phyloP scores from a whole-genome alignment of 2,888 invertebrate species.

The Diplolepis rosae region DNA sequence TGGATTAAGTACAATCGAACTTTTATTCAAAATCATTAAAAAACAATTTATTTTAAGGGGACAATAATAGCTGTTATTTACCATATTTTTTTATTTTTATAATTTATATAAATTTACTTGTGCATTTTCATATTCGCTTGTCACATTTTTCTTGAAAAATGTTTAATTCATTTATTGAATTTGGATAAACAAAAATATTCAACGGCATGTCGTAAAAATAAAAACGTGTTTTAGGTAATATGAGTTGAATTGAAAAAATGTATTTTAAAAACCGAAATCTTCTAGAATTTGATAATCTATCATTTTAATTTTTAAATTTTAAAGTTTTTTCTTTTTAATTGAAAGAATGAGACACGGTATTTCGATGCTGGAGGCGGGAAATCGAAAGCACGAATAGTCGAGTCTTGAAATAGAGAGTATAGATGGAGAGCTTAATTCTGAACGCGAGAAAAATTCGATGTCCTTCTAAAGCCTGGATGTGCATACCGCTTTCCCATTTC shows the following conservation, averaged over 20 bases:
- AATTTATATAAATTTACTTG: too few relatives aligned
- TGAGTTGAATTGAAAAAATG: too few relatives aligned
- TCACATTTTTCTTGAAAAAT: too few relatives aligned
- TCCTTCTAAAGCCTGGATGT: slow-evolving; percentile 42
- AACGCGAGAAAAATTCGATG: slow-evolving; percentile 58
- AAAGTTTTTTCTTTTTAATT: not conserved
- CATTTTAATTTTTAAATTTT: too few relatives aligned
- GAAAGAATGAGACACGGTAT: slow-evolving; percentile 25
- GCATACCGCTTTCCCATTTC: slow-evolving; percentile 57
- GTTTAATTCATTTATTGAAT: too few relatives aligned
- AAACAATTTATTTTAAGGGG: not conserved
- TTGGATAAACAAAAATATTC: too few relatives aligned
- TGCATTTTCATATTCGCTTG: too few relatives aligned
- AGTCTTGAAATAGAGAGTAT: slow-evolving; percentile 46
- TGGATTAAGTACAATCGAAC: not conserved
- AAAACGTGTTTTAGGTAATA: too few relatives aligned
- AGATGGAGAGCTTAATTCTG: slow-evolving; percentile 60
- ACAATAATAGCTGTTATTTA: not conserved
- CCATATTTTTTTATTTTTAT: too few relatives aligned
- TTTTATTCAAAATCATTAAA: not conserved
- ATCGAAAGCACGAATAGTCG: slow-evolving; percentile 55
- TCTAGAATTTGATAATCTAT: too few relatives aligned
- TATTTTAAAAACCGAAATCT: too few relatives aligned
- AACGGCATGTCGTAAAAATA: too few relatives aligned
- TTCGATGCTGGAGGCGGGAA: slow-evolving; percentile 45